Percentiles rank a stretch among this genome's conserved stretches.
Conservation (phyloP, 2,113 vertebrate species). For the Clinocottus analis region DNA sequence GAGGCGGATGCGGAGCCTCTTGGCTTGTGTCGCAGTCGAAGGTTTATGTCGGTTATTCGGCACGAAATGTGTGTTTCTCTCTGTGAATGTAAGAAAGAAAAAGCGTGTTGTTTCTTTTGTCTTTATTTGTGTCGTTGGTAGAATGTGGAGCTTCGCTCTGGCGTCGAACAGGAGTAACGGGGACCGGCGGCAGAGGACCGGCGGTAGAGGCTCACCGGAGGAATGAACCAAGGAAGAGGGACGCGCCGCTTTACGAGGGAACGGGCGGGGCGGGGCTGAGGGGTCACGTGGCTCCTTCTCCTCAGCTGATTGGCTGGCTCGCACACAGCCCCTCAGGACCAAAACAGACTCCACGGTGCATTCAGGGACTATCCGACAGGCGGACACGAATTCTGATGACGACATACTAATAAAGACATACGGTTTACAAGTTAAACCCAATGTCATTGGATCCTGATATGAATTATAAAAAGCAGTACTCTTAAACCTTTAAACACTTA, state of each 20-base stretch:
- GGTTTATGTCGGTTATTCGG: constrained; percentile 4
- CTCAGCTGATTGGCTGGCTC: constrained; percentile 66
- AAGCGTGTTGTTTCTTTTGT: neutral
- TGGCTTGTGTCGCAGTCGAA: constrained; percentile 39
- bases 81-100: neutral
- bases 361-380: neutral
- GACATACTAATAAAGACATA: neutral
- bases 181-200: too few relatives aligned
- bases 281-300: constrained; percentile 42
- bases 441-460: neutral
- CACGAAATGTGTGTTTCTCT: neutral
- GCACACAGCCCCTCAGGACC: constrained; percentile 40
- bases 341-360: constrained; percentile 27
- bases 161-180: neutral
- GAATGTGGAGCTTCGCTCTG: neutral
- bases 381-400: neutral
- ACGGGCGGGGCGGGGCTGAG: neutral
- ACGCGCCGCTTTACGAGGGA: constrained; percentile 27
- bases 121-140: constrained; percentile 11
- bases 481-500: too few relatives aligned
- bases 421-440: neutral
- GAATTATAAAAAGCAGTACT: too few relatives aligned
- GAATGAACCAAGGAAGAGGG: constrained; percentile 11
- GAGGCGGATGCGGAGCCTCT: neutral
- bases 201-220: fast-evolving